phyloP scores from a whole-genome alignment of 2,113 vertebrate genomes.

The Pangasianodon gigas region DNA sequence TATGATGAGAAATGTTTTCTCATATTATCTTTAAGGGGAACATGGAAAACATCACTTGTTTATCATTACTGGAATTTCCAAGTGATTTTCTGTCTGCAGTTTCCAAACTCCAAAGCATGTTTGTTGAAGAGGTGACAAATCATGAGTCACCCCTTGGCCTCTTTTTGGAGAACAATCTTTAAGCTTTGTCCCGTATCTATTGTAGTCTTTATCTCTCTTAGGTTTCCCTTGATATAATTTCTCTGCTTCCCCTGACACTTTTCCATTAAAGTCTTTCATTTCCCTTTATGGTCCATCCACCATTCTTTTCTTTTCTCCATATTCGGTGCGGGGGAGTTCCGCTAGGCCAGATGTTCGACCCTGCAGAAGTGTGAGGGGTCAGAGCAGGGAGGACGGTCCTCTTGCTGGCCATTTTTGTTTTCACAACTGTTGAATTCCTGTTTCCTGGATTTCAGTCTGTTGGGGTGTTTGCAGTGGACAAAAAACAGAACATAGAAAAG shows the following conservation, averaged over 20 bases:
- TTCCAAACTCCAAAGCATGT: background rate
- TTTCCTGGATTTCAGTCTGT: constrained; percentile 48
- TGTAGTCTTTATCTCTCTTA: constrained; percentile 29
- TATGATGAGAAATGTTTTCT: background rate
- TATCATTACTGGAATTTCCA: background rate
- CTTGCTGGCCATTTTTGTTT: constrained; percentile 65
- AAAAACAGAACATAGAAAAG: constrained; percentile 21
- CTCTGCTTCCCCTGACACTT: constrained; percentile 29
- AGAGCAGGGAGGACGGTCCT: constrained; percentile 37
- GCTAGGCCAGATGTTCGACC: constrained; percentile 48
- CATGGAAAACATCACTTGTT: background rate
- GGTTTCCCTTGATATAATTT: constrained; percentile 24
- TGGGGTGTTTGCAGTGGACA: constrained; percentile 31
- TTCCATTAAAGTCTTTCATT: constrained; percentile 25
- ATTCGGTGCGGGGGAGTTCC: constrained; percentile 39
- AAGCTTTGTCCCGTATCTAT: constrained; percentile 16
- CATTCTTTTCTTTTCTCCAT: constrained; percentile 27
- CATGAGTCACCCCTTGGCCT: background rate
- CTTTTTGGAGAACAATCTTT: constrained; percentile 8
- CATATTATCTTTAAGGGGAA: background rate
- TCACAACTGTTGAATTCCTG: constrained; percentile 58
- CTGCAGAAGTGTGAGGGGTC: constrained; percentile 49
- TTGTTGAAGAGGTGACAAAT: constrained; percentile 19
- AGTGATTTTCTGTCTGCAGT: background rate
- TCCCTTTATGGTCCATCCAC: constrained; percentile 52